phyloP scores from a whole-genome alignment of 2,797 vertebrate genomes.

The Thripadectes ignobilis region DNA sequence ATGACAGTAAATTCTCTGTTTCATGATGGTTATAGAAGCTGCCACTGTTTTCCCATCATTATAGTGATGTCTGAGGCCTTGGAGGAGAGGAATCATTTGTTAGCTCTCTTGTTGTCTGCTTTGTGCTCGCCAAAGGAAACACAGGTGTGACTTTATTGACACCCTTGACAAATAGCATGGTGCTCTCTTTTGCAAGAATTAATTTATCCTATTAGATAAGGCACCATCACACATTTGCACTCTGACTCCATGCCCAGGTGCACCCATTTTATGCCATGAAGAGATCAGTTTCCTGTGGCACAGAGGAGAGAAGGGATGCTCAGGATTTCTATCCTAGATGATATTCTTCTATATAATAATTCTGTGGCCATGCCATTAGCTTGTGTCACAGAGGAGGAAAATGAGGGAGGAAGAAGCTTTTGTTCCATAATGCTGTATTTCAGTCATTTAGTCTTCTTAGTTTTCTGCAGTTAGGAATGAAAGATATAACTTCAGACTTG shows the following conservation, averaged over 20 bases:
- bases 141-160: neutral
- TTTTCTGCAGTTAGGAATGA: neutral
- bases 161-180: neutral
- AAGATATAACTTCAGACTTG: neutral
- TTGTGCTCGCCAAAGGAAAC: neutral
- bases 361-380: neutral
- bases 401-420: constrained; percentile 12
- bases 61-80: neutral
- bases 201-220: neutral
- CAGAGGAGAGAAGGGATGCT: neutral
- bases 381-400: neutral
- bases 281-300: neutral
- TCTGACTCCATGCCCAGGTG: neutral
- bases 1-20: constrained; percentile 63
- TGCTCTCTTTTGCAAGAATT: neutral
- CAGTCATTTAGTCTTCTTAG: neutral
- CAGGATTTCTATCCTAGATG: neutral
- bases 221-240: neutral
- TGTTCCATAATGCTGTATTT: neutral
- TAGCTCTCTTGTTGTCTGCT: neutral
- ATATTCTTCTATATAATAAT: neutral
- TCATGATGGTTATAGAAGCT: constrained; percentile 68
- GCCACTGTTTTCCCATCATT: constrained; percentile 63
- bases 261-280: neutral
- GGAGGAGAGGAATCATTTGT: neutral